Conservation (phyloP, 2,888 invertebrate species). For the Tortrix viridana region DNA sequence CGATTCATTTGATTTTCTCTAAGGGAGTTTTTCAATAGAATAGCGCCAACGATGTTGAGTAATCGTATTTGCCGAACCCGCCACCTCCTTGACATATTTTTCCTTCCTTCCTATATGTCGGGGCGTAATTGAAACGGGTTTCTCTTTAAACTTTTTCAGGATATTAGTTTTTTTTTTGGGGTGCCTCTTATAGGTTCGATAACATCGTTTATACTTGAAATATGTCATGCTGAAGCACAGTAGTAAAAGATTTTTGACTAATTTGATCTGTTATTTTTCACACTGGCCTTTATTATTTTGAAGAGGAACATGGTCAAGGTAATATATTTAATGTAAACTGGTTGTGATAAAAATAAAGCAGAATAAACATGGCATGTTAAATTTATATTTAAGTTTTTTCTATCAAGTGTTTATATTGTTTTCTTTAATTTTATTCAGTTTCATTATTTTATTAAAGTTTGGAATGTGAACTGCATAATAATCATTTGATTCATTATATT, state of each 20-base stretch:
- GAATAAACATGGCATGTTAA: neutral
- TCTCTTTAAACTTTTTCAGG: conserved; percentile 35
- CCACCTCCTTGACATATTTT: conserved; percentile 38
- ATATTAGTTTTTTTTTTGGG: conserved; percentile 33
- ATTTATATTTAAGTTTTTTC: neutral
- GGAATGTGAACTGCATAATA: no score
- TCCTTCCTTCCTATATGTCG: conserved; percentile 37
- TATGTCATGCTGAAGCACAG: neutral
- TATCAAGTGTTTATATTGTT: neutral
- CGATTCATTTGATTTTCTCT: conserved; percentile 67
- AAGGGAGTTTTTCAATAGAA: conserved; percentile 51
- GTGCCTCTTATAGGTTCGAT: conserved; percentile 27
- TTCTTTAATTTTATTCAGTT: no score
- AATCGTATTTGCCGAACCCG: conserved; percentile 39
- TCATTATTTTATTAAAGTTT: no score
- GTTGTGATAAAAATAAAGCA: neutral
- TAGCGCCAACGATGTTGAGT: conserved; percentile 38
- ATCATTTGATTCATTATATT: no score
- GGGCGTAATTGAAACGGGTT: conserved; percentile 37
- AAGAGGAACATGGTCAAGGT: conserved; percentile 36
- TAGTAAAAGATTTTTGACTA: conserved; percentile 13
- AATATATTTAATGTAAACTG: neutral
- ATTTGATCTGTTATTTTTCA: conserved; percentile 22
- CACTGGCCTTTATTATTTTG: conserved; percentile 3
- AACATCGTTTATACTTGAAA: conserved; percentile 29